Base-by-base conservation (phyloP, 2,113 vertebrate genomes). In the Myotis yumanensis region DNA sequence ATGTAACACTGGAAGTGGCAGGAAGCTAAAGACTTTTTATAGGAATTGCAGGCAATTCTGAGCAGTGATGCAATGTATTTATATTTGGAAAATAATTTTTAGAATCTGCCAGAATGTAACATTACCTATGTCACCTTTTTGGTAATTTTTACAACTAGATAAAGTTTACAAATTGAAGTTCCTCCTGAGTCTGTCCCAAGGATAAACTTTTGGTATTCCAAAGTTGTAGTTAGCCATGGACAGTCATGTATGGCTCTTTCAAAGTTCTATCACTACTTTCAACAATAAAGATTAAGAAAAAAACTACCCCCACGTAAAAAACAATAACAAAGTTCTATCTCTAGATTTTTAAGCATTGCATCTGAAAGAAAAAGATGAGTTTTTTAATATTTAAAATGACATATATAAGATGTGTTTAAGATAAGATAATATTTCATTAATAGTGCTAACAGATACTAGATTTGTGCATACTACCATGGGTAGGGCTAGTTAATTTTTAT, bases 351-450 rank as follows among this genome's bases (percentile, higher is more conserved):
- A 79, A 91, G 25, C 25, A 69, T 35, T 90, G 5, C 11, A n/a
- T 81, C 30, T 71, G 51, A 89, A 85, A 72, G 40, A 93, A 83
- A 75, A 57, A 57, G 77, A 52, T 37, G 6, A 62, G 2, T 1
- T 59, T 87, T 81, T 80, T 5, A 35, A 64, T 81, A 59, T 59
- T 73, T 85, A 71, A 4, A 73, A 18, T 73, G 40, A 94, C 40
- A 77, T 82, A 32, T 54, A n/a, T n/a, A n/a, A n/a, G n/a, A 25
- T 66, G 1, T 79, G 1, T 73, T 92, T 83, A 90, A 86, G 83
- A 87, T 80, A 43, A 95, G 15, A 3, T 71, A 51, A 46, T 92
- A 76, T 52, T 93, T 96, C 75, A 11, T 71, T 89, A 76, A 71
- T 40, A 77, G 28, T 54, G 9, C 59, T 32, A 46, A 81, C 5